A percentile compares a stretch with the other conserved stretches of the same genome.
Conservation (phyloP, 2,888 invertebrate genomes). For the Drosophila anomelani region DNA sequence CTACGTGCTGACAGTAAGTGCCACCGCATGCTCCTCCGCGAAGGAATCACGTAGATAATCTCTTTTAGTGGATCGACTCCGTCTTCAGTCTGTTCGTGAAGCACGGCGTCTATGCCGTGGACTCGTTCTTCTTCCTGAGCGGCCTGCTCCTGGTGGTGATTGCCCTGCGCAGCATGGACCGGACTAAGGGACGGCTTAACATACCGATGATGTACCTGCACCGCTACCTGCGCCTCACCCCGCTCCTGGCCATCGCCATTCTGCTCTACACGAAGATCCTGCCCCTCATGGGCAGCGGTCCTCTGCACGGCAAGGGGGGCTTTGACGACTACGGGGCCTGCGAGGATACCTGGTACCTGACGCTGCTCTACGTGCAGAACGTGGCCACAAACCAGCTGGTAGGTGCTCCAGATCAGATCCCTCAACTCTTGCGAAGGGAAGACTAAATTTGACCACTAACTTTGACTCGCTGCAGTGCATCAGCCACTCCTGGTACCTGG, state of each 20-base stretch:
- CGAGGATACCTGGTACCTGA: constrained; percentile 84
- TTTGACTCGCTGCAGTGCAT: constrained; percentile 82
- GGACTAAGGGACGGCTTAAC: constrained; percentile 64
- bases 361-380: constrained; percentile 85
- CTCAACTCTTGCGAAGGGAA: no score
- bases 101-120: constrained; percentile 85
- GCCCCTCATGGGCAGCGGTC: constrained; percentile 85
- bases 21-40: not conserved
- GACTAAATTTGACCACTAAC: no score
- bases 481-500: constrained; percentile 86
- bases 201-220: constrained; percentile 76
- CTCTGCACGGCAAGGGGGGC: constrained; percentile 80
- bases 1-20: constrained; percentile 53
- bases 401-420: constrained; percentile 6
- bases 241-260: constrained; percentile 85
- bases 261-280: constrained; percentile 84
- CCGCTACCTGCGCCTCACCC: constrained; percentile 85
- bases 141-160: constrained; percentile 85
- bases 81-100: constrained; percentile 64
- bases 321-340: constrained; percentile 60
- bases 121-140: constrained; percentile 87
- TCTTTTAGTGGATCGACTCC: constrained; percentile 53
- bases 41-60: not conserved
- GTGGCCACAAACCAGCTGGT: constrained; percentile 77
- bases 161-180: constrained; percentile 63